Evolutionary conservation across 2,888 invertebrate species (phyloP), one percentile per base, ranked within the genome.

Genomic region (Plebejus melissa): DNA sequence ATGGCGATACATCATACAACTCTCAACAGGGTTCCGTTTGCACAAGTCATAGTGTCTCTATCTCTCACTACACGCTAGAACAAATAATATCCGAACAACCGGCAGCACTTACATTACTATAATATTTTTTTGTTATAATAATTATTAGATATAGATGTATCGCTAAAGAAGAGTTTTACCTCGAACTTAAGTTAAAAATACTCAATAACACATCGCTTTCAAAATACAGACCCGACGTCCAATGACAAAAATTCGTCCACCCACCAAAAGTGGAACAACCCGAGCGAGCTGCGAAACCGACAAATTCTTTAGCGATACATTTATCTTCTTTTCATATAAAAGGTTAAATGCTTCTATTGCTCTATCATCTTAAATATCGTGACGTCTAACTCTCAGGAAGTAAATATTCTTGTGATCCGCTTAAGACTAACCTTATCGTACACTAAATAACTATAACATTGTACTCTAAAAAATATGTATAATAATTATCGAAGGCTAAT

Each of bases 391-490:
- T 83, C 86, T 86, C 84, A 87, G 89, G 89, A 91, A 90, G 92
- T 92, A 93, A 93, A 93, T 93, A 93, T 93, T 88, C 89, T 91
- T 93, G 93, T 93, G 93, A 92, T 88, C 91, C 89, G 86, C 92
- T 93, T 93, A 93, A 82, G 84, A 87, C 82, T 90, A 89, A 82
- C 82, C 91, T 91, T 92, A 92, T 85, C 82, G 86, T 88, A 89
- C 88, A 92, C 91, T 92, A 93, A 90, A 91, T 92, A 91, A 91
- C 91, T 91, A 90, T 93, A 93, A 93, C 91, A 93, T 93, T 93
- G 92, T 93, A 93, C 93, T 93, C 93, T 93, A 92, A 92, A 93
- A 93, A 92, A 93, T 93, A 93, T 93, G 93, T 93, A 93, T 93
- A 92, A 93, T 93, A 92, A 93, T 92, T 92, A 91, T 92, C 89